These are phyloP conservation scores for Graphium colonna DNA, from an alignment of 2,888 invertebrate species.

Conservation along the genomic window DNA sequence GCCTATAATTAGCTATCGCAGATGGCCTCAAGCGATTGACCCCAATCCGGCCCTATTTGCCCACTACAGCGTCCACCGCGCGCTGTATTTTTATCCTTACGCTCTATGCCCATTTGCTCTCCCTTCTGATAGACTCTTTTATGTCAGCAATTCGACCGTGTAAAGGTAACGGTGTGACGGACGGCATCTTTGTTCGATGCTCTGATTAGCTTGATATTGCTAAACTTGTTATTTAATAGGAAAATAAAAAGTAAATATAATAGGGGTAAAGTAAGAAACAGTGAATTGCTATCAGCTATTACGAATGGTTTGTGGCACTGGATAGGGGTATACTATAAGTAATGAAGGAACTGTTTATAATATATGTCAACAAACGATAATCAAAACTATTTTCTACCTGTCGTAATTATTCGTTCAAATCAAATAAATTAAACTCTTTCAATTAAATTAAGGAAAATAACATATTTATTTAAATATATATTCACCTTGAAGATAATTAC, in stretches of 20 bases:
- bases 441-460: too few relatives aligned
- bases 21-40: conserved; percentile 78
- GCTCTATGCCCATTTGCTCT: conserved; percentile 34
- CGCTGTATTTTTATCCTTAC: conserved; percentile 66
- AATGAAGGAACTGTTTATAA: too few relatives aligned
- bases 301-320: too few relatives aligned
- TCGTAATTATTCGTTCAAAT: too few relatives aligned
- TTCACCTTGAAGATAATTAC: neutral
- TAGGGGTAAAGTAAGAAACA: too few relatives aligned
- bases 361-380: too few relatives aligned
- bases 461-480: too few relatives aligned
- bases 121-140: conserved; percentile 15
- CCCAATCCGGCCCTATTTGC: conserved; percentile 71
- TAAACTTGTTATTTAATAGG: neutral
- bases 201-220: neutral
- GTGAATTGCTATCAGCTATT: too few relatives aligned
- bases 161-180: neutral
- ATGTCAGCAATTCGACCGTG: conserved; percentile 7
- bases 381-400: too few relatives aligned
- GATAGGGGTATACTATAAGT: too few relatives aligned
- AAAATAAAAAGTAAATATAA: too few relatives aligned
- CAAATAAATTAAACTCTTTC: too few relatives aligned
- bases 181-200: neutral
- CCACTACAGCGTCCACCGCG: conserved; percentile 44
- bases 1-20: conserved; percentile 74